Percentiles rank a stretch among this genome's conserved stretches.
Conservation (phyloP, 1,140 invertebrate species). For the Eumaeus atala region DNA sequence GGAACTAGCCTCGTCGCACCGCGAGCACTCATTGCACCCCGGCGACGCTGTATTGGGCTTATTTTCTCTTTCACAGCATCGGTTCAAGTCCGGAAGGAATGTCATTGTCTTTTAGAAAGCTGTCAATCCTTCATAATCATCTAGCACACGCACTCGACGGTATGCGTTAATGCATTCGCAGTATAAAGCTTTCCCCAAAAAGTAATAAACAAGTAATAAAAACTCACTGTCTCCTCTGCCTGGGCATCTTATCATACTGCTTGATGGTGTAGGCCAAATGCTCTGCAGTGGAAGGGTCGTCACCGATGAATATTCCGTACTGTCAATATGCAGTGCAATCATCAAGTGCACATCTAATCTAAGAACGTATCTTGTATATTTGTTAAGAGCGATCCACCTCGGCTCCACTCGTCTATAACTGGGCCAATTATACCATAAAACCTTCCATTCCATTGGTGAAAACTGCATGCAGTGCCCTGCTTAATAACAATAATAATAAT, state of each 20-base stretch:
- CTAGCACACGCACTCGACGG: too few species aligned
- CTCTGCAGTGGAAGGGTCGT: constrained; percentile 42
- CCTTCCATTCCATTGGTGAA: not conserved
- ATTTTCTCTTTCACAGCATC: too few species aligned
- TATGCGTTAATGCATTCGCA: too few species aligned
- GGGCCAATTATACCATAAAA: not conserved
- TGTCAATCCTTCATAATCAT: too few species aligned
- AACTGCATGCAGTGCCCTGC: not conserved
- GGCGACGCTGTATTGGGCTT: too few species aligned
- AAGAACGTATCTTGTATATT: constrained; percentile 1
- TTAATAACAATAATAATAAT: too few species aligned
- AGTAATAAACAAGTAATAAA: not conserved
- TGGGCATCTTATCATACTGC: constrained; percentile 54
- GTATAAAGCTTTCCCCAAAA: too few species aligned
- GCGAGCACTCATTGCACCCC: too few species aligned
- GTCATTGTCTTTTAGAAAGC: too few species aligned
- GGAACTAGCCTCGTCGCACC: too few species aligned
- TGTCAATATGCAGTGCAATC: constrained; percentile 23
- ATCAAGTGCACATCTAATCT: not conserved
- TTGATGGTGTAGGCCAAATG: constrained; percentile 56
- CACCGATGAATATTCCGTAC: constrained; percentile 54
- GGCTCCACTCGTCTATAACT: too few species aligned
- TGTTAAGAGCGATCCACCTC: not conserved
- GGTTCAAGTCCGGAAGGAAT: too few species aligned
- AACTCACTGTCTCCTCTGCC: constrained; percentile 41